A percentile compares a stretch with the other conserved stretches of the same genome.
phyloP scores from a whole-genome alignment of 2,113 vertebrate genomes.

The Solenodon paradoxus region DNA sequence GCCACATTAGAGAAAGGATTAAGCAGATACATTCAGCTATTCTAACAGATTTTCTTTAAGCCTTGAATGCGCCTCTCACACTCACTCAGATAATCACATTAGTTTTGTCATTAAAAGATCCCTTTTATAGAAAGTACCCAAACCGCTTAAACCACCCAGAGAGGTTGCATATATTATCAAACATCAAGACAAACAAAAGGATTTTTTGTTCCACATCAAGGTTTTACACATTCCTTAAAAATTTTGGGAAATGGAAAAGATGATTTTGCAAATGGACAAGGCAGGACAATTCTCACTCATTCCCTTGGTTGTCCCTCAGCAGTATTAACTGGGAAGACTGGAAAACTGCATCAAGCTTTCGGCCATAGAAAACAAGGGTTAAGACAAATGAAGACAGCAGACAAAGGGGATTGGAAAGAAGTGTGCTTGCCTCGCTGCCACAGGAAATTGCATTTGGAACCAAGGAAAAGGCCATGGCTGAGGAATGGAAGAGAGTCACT shows the following conservation, averaged over 20 bases:
- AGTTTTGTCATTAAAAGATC: constrained; percentile 99
- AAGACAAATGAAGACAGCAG: too few relatives aligned
- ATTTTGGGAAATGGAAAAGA: constrained; percentile 69
- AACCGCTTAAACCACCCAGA: constrained; percentile 98
- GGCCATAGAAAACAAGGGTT: too few relatives aligned
- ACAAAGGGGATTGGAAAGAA: neutral
- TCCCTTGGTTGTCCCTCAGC: neutral
- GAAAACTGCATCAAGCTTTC: neutral
- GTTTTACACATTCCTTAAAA: constrained; percentile 74
- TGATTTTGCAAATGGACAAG: constrained; percentile 69
- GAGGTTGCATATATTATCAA: constrained; percentile 95
- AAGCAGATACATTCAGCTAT: constrained; percentile 99
- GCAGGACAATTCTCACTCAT: neutral
- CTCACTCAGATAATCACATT: constrained; percentile 99
- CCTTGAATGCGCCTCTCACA: constrained; percentile 95
- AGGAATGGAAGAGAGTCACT: neutral
- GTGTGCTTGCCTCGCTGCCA: neutral
- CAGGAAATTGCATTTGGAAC: constrained; percentile 11
- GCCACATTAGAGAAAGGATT: constrained; percentile 98
- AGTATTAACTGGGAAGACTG: neutral
- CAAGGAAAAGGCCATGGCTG: neutral
- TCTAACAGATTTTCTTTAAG: constrained; percentile 98
- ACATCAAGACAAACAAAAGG: constrained; percentile 86
- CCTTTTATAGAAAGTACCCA: constrained; percentile 94
- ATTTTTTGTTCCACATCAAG: constrained; percentile 85